Base-by-base conservation (phyloP, 2,113 vertebrate genomes). In the Cairina moschata region DNA sequence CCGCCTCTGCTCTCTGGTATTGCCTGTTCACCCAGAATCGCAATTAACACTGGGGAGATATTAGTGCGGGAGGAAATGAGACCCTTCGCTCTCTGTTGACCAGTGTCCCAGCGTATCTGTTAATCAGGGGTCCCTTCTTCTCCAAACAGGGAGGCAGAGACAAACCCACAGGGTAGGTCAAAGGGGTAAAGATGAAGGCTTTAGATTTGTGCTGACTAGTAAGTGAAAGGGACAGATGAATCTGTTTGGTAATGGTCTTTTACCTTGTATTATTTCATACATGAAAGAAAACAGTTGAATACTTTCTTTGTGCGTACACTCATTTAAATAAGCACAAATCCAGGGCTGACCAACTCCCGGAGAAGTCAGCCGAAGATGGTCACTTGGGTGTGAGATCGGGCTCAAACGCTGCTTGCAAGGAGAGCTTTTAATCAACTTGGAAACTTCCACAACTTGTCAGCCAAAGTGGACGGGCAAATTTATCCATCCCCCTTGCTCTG, bases 151-250 rank as follows among this genome's bases (percentile, higher is more conserved):
- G 62, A 74, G 80, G 32, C 69, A 88, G 65, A 62, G 76, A 55
- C 52, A 81, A 68, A 92, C 17, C 32, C 42, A 52, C 50, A 50
- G 84, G 75, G 55, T 55, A 69, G 83, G 85, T 94, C 93, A 95
- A 67, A 74, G 68, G 76, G 68, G 72, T 75, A 29, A 78, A 90
- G 91, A 86, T 62, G 88, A 89, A 93, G 73, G 77, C 66, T 93
- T 92, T 54, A 52, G 54, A 21, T 83, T 84, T 90, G 75, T 3
- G 1, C 69, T 91, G 83, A 29, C 32, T 81, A 2, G 5, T 91
- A 73, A 94, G 66, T 20, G 86, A 86, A 95, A 92, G 83, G 74
- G 83, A 93, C 95, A 91, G 73, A 93, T 69, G 60, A 88, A 91
- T 56, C 86, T 18, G 1, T 62, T 69, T 14, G 42, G 59, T 38